Conservation (phyloP, 2,888 invertebrate species). For the Enoplolaimus lenunculus region DNA sequence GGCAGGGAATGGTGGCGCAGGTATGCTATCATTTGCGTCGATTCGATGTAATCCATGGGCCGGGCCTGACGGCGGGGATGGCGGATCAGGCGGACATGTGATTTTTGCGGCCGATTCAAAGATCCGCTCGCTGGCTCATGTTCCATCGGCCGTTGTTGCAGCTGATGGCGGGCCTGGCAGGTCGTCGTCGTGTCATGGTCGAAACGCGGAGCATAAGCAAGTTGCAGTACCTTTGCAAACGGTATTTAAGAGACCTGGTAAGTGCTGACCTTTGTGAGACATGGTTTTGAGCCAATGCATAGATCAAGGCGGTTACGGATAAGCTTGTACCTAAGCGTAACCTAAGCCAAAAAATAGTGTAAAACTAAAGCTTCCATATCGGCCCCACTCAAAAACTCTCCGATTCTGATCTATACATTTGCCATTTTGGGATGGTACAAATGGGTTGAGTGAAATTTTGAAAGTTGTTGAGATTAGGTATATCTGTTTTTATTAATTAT, state of each 20-base stretch:
- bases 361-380: no score
- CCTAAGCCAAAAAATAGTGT: no score
- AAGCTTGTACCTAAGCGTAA: no score
- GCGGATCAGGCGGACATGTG: conserved; percentile 86
- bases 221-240: conserved; percentile 19
- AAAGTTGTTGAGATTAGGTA: no score
- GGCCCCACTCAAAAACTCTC: no score
- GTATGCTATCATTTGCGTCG: conserved; percentile 69
- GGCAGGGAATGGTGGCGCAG: conserved; percentile 90
- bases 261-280: no score
- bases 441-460: no score
- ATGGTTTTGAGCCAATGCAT: no score
- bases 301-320: no score
- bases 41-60: conserved; percentile 69
- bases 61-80: conserved; percentile 91
- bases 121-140: not conserved
- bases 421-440: no score
- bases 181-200: conserved; percentile 29
- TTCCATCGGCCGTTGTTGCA: not conserved
- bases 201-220: conserved; percentile 27
- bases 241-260: not conserved
- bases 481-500: no score
- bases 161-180: not conserved
- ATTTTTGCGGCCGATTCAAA: conserved; percentile 49
- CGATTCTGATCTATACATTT: no score